A percentile compares a stretch with the other conserved stretches of the same genome.
Conservation (phyloP, 2,113 vertebrate genomes). For the Brachypodius melanocephalos region DNA sequence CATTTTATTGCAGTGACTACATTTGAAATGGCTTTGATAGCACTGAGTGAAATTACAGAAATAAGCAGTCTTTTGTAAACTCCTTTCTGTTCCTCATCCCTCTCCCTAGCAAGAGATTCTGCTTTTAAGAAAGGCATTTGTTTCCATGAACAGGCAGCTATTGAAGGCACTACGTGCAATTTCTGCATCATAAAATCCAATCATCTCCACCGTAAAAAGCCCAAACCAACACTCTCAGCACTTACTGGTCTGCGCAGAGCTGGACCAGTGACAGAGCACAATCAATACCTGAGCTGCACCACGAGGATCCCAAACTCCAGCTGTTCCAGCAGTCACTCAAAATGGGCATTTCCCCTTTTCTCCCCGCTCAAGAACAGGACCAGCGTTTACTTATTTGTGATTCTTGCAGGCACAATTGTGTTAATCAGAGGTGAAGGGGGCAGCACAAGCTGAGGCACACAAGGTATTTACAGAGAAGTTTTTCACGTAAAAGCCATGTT, state of each 20-base stretch:
- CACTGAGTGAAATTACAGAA: not conserved
- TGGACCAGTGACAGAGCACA: not conserved
- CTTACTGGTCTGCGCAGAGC: not conserved
- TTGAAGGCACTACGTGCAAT: not conserved
- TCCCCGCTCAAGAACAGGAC: not conserved
- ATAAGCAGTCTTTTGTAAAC: not conserved
- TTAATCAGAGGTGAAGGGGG: not conserved
- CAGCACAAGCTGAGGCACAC: not conserved
- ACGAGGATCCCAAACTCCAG: not conserved
- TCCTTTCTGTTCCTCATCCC: not conserved
- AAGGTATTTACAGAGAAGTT: not conserved
- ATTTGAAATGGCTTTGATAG: not conserved
- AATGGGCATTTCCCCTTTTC: not conserved
- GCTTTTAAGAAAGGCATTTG: not conserved
- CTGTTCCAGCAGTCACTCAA: not conserved
- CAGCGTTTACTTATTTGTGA: not conserved
- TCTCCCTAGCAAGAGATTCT: not conserved
- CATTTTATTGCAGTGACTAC: not conserved
- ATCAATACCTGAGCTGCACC: not conserved
- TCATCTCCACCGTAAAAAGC: not conserved
- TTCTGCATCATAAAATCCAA: not conserved
- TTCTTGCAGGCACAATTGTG: not conserved
- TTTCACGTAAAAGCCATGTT: rapidly evolving
- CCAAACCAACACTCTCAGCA: not conserved
- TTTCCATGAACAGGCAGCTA: not conserved